Conservation (phyloP, 1,140 invertebrate genomes). For the Pseudachorutes palmiensis region DNA sequence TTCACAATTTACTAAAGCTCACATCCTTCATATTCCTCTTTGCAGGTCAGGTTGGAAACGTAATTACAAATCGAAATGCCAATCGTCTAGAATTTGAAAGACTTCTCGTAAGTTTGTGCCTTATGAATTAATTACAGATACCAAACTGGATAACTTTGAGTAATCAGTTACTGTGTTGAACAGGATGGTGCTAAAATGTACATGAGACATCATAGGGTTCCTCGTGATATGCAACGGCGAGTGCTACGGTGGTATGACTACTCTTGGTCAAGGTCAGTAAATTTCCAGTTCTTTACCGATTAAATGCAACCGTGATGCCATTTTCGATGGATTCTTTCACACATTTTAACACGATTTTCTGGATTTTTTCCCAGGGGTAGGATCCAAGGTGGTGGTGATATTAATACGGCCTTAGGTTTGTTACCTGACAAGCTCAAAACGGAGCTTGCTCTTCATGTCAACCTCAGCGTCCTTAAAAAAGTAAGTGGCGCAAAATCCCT, state of each 20-base stretch:
- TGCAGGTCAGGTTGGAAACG: constrained; percentile 86
- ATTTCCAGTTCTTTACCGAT: constrained; percentile 13
- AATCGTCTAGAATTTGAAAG: constrained; percentile 91
- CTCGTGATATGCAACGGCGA: constrained; percentile 83
- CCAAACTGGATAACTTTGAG: not conserved
- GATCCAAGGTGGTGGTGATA: constrained; percentile 89
- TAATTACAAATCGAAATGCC: constrained; percentile 94
- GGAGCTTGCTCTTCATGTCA: constrained; percentile 89
- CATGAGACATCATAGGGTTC: constrained; percentile 94
- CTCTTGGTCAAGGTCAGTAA: constrained; percentile 72
- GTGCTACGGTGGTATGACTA: constrained; percentile 96
- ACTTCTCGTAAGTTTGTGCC: constrained; percentile 53
- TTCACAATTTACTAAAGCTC: not conserved
- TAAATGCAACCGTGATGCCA: no score
- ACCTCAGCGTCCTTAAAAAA: constrained; percentile 89
- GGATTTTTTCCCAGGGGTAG: constrained; percentile 57
- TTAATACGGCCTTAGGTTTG: constrained; percentile 84
- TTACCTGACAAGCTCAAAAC: constrained; percentile 94
- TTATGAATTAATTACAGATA: not conserved
- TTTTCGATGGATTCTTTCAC: no score
- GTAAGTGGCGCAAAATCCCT: constrained; percentile 48
- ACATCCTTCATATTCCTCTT: not conserved
- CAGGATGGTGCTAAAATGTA: constrained; percentile 90
- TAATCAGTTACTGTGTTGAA: constrained; percentile 18
- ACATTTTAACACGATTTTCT: no score